Base-by-base conservation (phyloP, 2,797 vertebrate genomes). In the Mallotus villosus region DNA sequence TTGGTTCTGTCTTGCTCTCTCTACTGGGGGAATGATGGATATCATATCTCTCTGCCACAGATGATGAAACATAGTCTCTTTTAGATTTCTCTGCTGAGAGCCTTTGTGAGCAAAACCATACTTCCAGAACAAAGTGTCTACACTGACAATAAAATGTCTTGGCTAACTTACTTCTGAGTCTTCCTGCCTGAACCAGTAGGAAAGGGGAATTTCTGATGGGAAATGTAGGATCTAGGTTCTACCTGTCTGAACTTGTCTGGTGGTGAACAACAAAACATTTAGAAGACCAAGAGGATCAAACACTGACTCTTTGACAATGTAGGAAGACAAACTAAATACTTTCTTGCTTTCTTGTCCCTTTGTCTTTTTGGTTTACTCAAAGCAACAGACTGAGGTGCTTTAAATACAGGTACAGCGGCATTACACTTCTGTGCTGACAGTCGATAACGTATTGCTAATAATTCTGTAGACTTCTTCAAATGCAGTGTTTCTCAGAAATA, bases 211-310 rank as follows among this genome's bases (percentile, higher is more conserved):
- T 67, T 61, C 74, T 6, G 63, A 69, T 75, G 63, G 16, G 61
- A 29, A 37, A 32, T 63, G 34, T 37, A 6, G 3, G 2, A 2
- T 49, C 1, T 21, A 34, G 32, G 5, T 34, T 27, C 16, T 32
- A 73, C 78, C 73, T 82, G 85, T 84, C 69, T 74, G 37, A 79
- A 84, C 86, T 29, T 82, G 86, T 67, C 60, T 3, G 63, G 63
- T 3, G 63, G 63, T 64, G 37, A 72, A 21, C 60, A 19, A 22
- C 67, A 60, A 27, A 84, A 77, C 70, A 71, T 66, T 69, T 16
- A 57, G 74, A 69, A 66, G 62, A 73, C 68, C 74, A 70, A 61
- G 62, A 72, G 67, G 14, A 67, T 68, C 64, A 70, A 59, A 68
- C 41, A 14, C 41, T 41, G 79, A 70, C 60, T 68, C 63, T n/a